A percentile compares a stretch with the other conserved stretches of the same genome.
phyloP scores from a whole-genome alignment of 2,113 vertebrate species.

The Myrmophylax atrothorax region DNA sequence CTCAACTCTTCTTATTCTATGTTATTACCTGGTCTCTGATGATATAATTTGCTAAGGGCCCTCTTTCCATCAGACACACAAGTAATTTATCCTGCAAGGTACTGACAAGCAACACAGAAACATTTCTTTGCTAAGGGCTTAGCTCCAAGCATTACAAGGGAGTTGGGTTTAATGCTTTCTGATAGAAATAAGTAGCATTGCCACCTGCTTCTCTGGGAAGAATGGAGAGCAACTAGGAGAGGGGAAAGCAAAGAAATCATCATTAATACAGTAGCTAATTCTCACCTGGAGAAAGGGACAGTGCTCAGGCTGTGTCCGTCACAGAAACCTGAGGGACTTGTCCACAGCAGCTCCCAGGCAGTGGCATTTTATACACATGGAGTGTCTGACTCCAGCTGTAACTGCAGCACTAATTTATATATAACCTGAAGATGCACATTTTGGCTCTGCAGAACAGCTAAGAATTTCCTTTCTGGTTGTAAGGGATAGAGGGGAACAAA shows the following conservation, averaged over 20 bases:
- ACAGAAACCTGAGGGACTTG: accelerated
- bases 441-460: background rate
- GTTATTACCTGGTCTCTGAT: background rate
- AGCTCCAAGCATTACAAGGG: background rate
- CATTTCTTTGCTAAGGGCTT: background rate
- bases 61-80: background rate
- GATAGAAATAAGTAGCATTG: background rate
- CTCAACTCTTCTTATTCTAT: background rate
- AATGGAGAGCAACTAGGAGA: background rate
- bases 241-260: background rate
- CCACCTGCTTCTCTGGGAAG: background rate
- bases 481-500: background rate
- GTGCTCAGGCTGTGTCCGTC: accelerated
- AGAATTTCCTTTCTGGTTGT: background rate
- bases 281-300: background rate
- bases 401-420: background rate
- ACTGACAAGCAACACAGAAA: background rate
- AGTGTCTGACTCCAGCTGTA: background rate
- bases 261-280: background rate
- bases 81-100: background rate
- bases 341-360: background rate
- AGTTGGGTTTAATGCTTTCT: background rate
- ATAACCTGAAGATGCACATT: background rate
- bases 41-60: background rate
- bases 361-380: background rate